Evolutionary conservation across 2,888 invertebrate genomes (phyloP), one percentile per base, ranked within the genome.

Genomic region (Hypselothyrea guttata): DNA sequence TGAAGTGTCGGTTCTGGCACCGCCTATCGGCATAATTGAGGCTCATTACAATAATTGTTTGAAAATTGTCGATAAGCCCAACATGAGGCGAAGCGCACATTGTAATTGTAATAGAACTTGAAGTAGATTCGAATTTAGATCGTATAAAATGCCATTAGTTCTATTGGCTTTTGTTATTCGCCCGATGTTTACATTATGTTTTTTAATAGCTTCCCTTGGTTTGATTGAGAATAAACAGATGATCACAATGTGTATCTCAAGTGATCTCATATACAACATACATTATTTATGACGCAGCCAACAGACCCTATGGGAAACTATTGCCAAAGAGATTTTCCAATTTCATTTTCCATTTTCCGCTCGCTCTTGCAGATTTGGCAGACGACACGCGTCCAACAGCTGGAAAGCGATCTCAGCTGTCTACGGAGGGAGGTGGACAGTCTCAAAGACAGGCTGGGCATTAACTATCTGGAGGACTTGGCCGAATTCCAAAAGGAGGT

Each of bases 401-500:
- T 89, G 46, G 84, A 89, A 57, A 77, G 65, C 38, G 88, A 90
- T 64, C 72, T 90, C n/a, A 69, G 74, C 15, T 60, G 66, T 8
- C 66, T 90, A 41, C 81, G 83, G 28, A 73, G 71, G 22, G 75
- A 88, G 30, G 74, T 90, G 40, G 86, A 84, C 9, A 85, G 63
- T 44, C 84, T 90, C 71, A 87, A 88, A 45, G 77, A 85, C 52
- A 86, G 88, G 15, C 60, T 90, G 72, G 89, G 89, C 55, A 70
- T 90, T 1, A 71, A 87, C 53, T 87, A 89, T 68, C 72, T 90
- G 60, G 89, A 90, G 34, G 89, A 90, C 16, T 57, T 88, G n/a
- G 83, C 69, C 27, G 88, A 89, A 49, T 88, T 89, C 48, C 87
- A 89, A 72, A 86, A 88, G 57, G 87, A 87, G 84, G 90, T 90